Base-by-base conservation (phyloP, 2,797 vertebrate species). In the Meda fulgida region DNA sequence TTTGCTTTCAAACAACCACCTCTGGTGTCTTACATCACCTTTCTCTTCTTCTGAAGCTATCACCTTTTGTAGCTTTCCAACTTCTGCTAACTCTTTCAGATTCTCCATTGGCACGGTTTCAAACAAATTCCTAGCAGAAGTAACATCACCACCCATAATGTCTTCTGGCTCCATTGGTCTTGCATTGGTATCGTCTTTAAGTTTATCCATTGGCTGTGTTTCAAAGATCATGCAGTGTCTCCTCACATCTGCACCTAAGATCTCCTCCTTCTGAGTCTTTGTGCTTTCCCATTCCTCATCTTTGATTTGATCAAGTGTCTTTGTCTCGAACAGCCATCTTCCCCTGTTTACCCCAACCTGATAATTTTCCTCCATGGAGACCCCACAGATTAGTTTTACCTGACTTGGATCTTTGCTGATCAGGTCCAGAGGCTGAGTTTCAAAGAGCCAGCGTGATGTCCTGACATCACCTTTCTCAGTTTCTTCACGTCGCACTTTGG, bases 1-100 rank as follows among this genome's bases (percentile, higher is more conserved):
- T 84, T 96, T 95, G 84, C 96, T 97, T 92, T 98, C 97, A 91
- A 98, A 98, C 70, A 97, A 88, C 97, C 96, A 97, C 90, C 92
- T 97, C 46, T 97, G 97, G 90, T 97, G 97, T 73, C 94, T 96
- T 78, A 98, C 97, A 7, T 98, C 96, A 0, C 97, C 97, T 85
- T 94, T 97, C 91, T 98, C 97, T 84, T 98, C 96, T 70, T 97
- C 96, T 8, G 95, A 95, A 21, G 96, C 92, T 21, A 93, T 90
- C 75, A 92, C 92, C 92, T 96, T 96, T 90, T 95, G 89, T 67
- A 97, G 94, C 88, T 96, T 97, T 29, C 96, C 97, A 67, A 96
- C 93, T 88, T 97, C 96, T 0, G 89, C 84, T 86, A 96, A 94
- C 46, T 97, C 96, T 90, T 96, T 97, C 73, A 97, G 93, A 87